Conservation (phyloP, 2,113 vertebrate genomes). For the Oryzias javanicus region DNA sequence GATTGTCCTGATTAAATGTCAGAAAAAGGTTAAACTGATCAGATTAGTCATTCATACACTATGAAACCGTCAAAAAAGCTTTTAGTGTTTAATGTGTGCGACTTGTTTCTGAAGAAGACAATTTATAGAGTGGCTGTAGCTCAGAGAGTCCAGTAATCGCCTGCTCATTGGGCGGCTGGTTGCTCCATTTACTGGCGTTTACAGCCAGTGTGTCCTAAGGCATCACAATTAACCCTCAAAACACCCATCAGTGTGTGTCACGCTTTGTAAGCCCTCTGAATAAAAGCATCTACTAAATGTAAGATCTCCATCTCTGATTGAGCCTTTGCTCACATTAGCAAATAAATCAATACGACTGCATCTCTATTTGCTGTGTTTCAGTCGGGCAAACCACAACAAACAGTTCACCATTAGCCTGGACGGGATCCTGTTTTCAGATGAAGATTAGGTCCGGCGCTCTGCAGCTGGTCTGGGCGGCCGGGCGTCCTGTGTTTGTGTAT, state of each 20-base stretch:
- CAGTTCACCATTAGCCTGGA: not conserved
- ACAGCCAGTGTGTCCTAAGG: too few species aligned
- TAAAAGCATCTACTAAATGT: not conserved
- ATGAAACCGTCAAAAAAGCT: conserved; percentile 11
- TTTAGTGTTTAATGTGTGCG: not conserved
- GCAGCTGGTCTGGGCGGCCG: conserved; percentile 3
- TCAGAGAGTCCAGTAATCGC: too few species aligned
- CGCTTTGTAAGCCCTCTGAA: too few species aligned
- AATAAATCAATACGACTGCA: conserved; percentile 12
- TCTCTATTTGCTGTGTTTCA: not conserved
- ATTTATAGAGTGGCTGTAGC: too few species aligned
- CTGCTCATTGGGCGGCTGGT: too few species aligned
- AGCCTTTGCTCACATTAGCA: conserved; percentile 15
- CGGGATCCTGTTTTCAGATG: conserved; percentile 8
- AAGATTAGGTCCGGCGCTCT: conserved; percentile 5
- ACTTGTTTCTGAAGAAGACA: too few species aligned
- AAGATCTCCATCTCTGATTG: conserved; percentile 2
- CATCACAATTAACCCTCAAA: too few species aligned
- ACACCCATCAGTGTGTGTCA: too few species aligned
- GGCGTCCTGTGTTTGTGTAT: conserved; percentile 44
- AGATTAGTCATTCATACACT: conserved; percentile 4
- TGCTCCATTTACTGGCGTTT: too few species aligned
- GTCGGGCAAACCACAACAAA: not conserved
- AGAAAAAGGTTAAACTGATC: too few species aligned
- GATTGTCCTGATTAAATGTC: too few species aligned